Evolutionary conservation across 2,888 invertebrate species (phyloP).

Genomic region (Ornithoptera alexandrae): DNA sequence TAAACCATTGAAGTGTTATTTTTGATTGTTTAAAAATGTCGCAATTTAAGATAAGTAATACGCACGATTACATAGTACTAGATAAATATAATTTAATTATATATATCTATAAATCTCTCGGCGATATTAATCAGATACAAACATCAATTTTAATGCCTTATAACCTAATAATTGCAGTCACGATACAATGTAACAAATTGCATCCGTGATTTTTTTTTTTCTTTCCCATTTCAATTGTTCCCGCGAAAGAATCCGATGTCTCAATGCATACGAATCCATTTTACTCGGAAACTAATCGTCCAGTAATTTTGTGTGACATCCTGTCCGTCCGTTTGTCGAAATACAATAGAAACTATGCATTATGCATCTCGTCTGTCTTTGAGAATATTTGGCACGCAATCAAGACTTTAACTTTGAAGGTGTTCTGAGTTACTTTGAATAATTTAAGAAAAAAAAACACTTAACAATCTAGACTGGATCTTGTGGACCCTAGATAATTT

Average conservation of each 20-base stretch:
- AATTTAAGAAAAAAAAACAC: too few species aligned
- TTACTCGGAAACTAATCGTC: constrained; percentile 71
- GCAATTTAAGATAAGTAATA: too few species aligned
- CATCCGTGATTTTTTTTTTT: constrained; percentile 39
- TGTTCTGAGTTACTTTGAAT: neutral
- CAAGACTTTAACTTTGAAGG: constrained; percentile 19
- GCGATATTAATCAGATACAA: too few species aligned
- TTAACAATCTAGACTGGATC: too few species aligned
- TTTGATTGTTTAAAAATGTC: too few species aligned
- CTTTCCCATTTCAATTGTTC: constrained; percentile 31
- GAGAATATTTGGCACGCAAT: constrained; percentile 31
- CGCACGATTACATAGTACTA: too few species aligned
- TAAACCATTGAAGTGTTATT: too few species aligned
- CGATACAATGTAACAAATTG: constrained; percentile 33
- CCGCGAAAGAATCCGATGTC: constrained; percentile 32
- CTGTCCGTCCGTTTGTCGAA: constrained; percentile 42
- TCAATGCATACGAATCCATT: constrained; percentile 44
- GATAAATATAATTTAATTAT: too few species aligned
- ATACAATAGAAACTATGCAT: constrained; percentile 53
- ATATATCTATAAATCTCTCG: too few species aligned
- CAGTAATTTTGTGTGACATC: constrained; percentile 70
- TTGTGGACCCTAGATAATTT: too few species aligned
- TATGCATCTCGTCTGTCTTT: constrained; percentile 42
- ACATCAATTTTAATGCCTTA: neutral
- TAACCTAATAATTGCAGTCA: constrained; percentile 16